These are phyloP conservation scores for Synergus umbraculus DNA, from an alignment of 2,888 invertebrate species.

Conservation along the genomic window DNA sequence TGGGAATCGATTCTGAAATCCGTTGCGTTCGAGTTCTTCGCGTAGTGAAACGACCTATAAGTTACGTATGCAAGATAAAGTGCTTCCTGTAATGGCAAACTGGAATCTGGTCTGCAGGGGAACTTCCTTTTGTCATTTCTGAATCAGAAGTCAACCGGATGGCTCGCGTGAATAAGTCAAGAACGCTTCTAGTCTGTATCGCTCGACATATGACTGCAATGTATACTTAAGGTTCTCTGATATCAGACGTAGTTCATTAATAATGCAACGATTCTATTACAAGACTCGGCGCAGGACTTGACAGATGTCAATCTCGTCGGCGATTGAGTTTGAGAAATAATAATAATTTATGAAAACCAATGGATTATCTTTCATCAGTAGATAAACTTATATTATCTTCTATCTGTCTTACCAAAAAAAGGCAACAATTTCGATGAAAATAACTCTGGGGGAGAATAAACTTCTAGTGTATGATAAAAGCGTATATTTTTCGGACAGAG, in stretches of 20 bases:
- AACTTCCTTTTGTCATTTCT: slow-evolving; percentile 59
- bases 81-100: slow-evolving; percentile 14
- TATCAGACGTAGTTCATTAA: neutral
- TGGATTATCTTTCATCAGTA: too few relatives aligned
- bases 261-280: slow-evolving; percentile 1
- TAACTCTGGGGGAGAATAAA: neutral
- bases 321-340: too few relatives aligned
- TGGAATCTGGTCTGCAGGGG: slow-evolving; percentile 42
- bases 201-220: neutral
- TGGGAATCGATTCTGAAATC: neutral
- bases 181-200: slow-evolving; percentile 45
- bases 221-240: neutral
- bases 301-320: neutral
- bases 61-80: slow-evolving; percentile 7
- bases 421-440: too few relatives aligned
- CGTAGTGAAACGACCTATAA: neutral
- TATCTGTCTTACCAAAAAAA: too few relatives aligned
- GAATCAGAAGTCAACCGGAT: slow-evolving; percentile 38
- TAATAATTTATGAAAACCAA: neutral
- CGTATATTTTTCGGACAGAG: neutral
- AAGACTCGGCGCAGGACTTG: neutral
- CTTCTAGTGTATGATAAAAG: neutral
- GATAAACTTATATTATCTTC: too few relatives aligned
- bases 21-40: neutral
- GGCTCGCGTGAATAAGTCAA: slow-evolving; percentile 58